These are phyloP conservation scores for Acronicta aceris DNA, from an alignment of 2,888 invertebrate species.

Conservation along the genomic window DNA sequence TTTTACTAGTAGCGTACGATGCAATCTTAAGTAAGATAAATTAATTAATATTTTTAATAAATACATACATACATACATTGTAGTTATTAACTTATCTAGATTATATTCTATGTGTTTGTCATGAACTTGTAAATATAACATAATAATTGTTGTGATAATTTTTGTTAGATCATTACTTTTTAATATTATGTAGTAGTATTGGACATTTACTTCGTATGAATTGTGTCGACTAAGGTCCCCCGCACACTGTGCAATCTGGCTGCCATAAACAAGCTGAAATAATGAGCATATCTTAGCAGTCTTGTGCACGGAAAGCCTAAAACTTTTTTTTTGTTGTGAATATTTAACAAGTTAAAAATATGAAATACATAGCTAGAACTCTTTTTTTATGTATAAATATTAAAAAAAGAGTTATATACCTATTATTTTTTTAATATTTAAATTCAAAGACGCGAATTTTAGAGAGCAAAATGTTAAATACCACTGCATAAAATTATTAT, in stretches of 20 bases:
- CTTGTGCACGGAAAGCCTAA: no score
- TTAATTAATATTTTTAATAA: slow-evolving; percentile 56
- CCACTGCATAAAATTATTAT: slow-evolving; percentile 12
- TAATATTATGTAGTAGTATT: slow-evolving; percentile 26
- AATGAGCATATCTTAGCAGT: no score
- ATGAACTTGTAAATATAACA: slow-evolving; percentile 59
- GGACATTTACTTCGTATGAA: slow-evolving; percentile 3
- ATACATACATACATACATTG: slow-evolving; percentile 46
- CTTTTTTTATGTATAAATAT: neutral
- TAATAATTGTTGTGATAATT: slow-evolving; percentile 70
- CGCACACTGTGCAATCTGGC: neutral
- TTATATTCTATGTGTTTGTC: slow-evolving; percentile 38
- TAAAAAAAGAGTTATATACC: no score
- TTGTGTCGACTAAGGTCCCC: neutral
- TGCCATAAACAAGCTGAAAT: no score
- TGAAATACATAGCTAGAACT: no score
- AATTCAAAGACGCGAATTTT: no score
- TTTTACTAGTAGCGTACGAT: slow-evolving; percentile 38
- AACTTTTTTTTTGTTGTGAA: no score
- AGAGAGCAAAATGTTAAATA: slow-evolving; percentile 19
- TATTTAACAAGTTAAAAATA: no score
- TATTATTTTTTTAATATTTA: no score
- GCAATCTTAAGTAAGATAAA: slow-evolving; percentile 46
- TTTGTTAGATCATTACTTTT: slow-evolving; percentile 45
- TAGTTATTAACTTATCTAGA: slow-evolving; percentile 57